Conservation (phyloP, 2,113 vertebrate species). For the Crotalus tigris region DNA sequence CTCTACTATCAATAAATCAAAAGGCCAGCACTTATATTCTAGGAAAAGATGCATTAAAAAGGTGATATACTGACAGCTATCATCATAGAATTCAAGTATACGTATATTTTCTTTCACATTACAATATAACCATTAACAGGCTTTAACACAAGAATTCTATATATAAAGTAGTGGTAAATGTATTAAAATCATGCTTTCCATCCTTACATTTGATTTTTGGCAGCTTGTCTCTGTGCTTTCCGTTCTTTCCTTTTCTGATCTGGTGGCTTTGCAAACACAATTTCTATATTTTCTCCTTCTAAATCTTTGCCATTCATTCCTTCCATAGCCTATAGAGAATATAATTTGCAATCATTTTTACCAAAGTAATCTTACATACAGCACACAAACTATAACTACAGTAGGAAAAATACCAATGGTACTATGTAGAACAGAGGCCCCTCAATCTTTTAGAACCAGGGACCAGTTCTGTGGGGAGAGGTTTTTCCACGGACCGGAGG, state of each 20-base stretch:
- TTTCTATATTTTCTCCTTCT: constrained; percentile 95
- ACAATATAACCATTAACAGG: neutral
- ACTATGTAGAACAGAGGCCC: neutral
- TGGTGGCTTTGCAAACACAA: constrained; percentile 97
- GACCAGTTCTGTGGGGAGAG: no score
- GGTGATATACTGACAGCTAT: neutral
- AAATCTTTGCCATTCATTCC: constrained; percentile 97
- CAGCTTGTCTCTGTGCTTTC: constrained; percentile 95
- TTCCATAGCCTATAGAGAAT: constrained; percentile 85
- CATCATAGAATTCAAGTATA: neutral
- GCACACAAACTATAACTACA: neutral
- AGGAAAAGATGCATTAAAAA: neutral
- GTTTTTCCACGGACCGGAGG: no score
- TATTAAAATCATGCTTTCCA: neutral
- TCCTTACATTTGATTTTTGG: constrained; percentile 94
- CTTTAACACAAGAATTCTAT: neutral
- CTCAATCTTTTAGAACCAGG: no score
- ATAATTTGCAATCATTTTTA: constrained; percentile 49
- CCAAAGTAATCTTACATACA: neutral
- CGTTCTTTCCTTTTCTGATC: constrained; percentile 99
- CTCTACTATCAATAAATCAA: neutral
- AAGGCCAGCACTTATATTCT: neutral
- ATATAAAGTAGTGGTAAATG: constrained; percentile 22
- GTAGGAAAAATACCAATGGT: neutral
- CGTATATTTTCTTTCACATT: neutral